A percentile compares a stretch with the other conserved stretches of the same genome.
Evolutionary conservation across 2,797 vertebrate species (phyloP).

Genomic region (Xenentodon cancila): DNA sequence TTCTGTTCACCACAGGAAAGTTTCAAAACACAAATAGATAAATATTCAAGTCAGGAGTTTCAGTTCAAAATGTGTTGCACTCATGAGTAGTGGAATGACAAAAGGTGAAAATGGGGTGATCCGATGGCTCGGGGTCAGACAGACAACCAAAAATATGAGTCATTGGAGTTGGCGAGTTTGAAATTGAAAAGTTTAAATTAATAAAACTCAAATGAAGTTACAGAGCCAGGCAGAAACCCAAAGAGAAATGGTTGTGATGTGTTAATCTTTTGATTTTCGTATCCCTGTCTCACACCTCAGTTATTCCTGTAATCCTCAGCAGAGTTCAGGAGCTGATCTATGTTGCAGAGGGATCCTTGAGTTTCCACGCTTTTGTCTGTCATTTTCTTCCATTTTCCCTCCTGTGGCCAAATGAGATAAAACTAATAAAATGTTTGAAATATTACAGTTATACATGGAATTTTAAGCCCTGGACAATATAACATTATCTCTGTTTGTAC

Average conservation of each 20-base stretch:
- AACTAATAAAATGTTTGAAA: constrained; percentile 23
- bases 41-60: constrained; percentile 7
- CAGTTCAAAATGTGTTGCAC: constrained; percentile 17
- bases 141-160: constrained; percentile 11
- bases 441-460: constrained; percentile 1
- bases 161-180: constrained; percentile 1
- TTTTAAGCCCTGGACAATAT: constrained; percentile 13
- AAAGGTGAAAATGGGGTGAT: constrained; percentile 21
- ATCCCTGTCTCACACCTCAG: constrained; percentile 2
- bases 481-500: constrained; percentile 3
- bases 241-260: constrained; percentile 22
- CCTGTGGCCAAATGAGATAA: constrained; percentile 18
- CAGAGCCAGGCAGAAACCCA: constrained; percentile 25
- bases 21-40: too few species aligned
- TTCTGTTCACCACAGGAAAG: too few species aligned
- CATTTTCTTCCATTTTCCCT: constrained; percentile 23
- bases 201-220: constrained; percentile 36
- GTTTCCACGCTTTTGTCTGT: constrained; percentile 16
- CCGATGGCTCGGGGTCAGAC: constrained; percentile 30
- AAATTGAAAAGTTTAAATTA: constrained; percentile 16
- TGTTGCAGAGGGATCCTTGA: constrained; percentile 24
- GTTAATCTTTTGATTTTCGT: constrained; percentile 33
- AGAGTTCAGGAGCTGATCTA: constrained; percentile 14
- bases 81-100: constrained; percentile 32
- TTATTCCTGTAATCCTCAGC: constrained; percentile 1